Evolutionary conservation across 2,113 vertebrate genomes (phyloP), one percentile per base, ranked within the genome.

Genomic region (Amblyornis subalaris): DNA sequence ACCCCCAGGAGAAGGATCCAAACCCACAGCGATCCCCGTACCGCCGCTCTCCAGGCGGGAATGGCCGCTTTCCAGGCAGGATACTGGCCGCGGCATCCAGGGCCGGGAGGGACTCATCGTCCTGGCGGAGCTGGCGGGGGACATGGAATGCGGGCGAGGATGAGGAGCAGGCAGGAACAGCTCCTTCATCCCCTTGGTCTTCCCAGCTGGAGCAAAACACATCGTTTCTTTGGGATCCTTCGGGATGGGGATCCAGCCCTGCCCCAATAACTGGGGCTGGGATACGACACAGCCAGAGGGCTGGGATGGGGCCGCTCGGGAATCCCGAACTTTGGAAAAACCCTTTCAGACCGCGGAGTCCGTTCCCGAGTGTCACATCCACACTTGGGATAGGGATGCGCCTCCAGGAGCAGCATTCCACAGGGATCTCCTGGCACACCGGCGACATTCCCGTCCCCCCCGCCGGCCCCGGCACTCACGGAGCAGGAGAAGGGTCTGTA

Each of bases 401-500:
- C 16, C 62, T 53, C 48, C 28, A 12, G 4, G 57, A 12, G 28
- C 35, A 66, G 8, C 31, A 21, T 7, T 22, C 31, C 22, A 5
- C 2, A 21, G n/a, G 35, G 12, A 62, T 22, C 40, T 25, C 24
- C 38, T n/a, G n/a, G n/a, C n/a, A 38, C 26, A 19, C 42, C 33
- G 26, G 10, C 15, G 45, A 33, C 1, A 0, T 5, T 42, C 25
- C 51, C n/a, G 5, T 18, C 17, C 64, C 19, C 26, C 36, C 47
- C 18, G 2, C 29, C 4, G 6, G 6, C 42, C n/a, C 35, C 5
- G 2, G 29, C 91, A 90, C 95, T 97, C 88, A 92, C 94, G 5
- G 94, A 94, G 35, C 83, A 91, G 50, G 94, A 96, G 42, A 93
- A 88, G 6, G 96, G 87, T 78, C 95, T 95, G 89, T 95, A 97